Conservation (phyloP, 2,888 invertebrate genomes). For the Archips xylosteana region DNA sequence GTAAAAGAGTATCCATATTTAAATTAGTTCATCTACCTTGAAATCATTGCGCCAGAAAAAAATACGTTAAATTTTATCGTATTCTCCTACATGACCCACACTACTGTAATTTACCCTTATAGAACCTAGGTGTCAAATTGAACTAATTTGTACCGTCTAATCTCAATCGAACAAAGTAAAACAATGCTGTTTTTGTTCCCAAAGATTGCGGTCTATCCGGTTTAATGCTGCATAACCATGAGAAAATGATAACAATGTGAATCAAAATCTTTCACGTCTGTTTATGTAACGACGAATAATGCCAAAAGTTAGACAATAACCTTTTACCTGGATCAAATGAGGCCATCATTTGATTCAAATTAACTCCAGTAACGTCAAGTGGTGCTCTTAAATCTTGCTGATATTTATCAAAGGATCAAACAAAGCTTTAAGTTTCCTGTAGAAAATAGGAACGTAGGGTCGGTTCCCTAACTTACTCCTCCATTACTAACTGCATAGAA, state of each 20-base stretch:
- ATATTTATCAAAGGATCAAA: no score
- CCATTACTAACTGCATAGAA: no score
- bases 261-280: constrained; percentile 30
- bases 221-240: constrained; percentile 23
- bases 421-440: no score
- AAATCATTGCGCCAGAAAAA: background rate
- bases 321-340: constrained; percentile 24
- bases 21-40: background rate
- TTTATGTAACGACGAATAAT: constrained; percentile 25
- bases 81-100: background rate
- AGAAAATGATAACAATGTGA: constrained; percentile 34
- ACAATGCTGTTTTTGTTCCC: constrained; percentile 22
- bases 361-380: background rate
- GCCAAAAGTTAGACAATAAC: constrained; percentile 23
- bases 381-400: no score
- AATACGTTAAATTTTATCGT: background rate
- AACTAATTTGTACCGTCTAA: background rate
- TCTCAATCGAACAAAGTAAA: constrained; percentile 12
- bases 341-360: background rate
- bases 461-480: no score
- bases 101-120: background rate
- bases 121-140: background rate
- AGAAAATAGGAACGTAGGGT: no score
- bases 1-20: background rate
- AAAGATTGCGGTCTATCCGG: constrained; percentile 28